phyloP scores from a whole-genome alignment of 2,888 invertebrate species.

The Arctia plantaginis region DNA sequence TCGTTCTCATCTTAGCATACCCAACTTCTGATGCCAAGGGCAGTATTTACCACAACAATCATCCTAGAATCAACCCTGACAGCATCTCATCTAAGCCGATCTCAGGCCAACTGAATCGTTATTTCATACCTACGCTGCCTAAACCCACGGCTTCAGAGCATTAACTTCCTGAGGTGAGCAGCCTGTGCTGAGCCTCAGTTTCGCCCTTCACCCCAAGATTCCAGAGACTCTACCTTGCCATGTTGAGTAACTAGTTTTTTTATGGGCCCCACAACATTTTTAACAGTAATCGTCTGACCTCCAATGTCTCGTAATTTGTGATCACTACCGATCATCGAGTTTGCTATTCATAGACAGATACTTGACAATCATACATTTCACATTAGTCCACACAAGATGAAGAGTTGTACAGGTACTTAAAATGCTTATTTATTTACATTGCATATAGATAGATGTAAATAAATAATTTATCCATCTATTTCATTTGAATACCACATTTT shows the following conservation, averaged over 20 bases:
- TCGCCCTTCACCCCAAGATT: conserved; percentile 15
- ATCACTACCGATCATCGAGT: not conserved
- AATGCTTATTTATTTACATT: not conserved
- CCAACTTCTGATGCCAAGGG: conserved; percentile 21
- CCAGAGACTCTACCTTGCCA: conserved; percentile 15
- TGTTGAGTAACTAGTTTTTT: conserved; percentile 23
- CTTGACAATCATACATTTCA: not conserved
- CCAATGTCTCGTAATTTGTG: conserved; percentile 16
- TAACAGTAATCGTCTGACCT: conserved; percentile 1
- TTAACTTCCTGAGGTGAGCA: conserved; percentile 14
- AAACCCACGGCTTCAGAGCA: conserved; percentile 10
- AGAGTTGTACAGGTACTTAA: not conserved
- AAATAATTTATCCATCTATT: not conserved
- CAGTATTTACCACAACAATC: conserved; percentile 21
- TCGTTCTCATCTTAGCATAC: conserved; percentile 24
- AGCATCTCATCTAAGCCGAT: conserved; percentile 23
- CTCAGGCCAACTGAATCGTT: conserved; percentile 18
- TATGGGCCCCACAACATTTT: conserved; percentile 6
- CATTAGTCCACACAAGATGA: not conserved
- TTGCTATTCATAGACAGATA: not conserved
- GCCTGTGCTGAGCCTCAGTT: conserved; percentile 19
- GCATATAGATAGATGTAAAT: not conserved
- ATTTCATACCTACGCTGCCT: conserved; percentile 3
- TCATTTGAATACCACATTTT: not conserved
- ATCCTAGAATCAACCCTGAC: conserved; percentile 19